phyloP scores from a whole-genome alignment of 2,888 invertebrate species.

The Drosophila emarginata region DNA sequence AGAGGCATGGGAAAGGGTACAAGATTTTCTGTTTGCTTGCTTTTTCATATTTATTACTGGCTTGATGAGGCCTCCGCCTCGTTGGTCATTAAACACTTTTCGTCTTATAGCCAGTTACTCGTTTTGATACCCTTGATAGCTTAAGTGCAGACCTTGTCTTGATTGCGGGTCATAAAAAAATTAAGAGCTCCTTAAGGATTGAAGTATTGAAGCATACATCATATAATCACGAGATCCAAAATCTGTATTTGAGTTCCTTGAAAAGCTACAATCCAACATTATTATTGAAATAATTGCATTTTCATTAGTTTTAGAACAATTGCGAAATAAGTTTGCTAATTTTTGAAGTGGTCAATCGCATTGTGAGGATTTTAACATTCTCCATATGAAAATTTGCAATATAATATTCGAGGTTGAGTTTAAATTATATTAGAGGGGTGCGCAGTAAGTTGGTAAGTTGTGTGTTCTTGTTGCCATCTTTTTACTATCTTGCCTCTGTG shows the following conservation, averaged over 20 bases:
- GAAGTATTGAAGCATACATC: background rate
- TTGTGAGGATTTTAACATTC: no score
- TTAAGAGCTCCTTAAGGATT: conserved; percentile 40
- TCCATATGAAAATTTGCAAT: no score
- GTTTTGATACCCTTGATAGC: conserved; percentile 27
- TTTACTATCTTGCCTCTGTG: background rate
- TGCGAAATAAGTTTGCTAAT: no score
- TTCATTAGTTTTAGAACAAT: no score
- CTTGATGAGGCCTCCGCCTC: conserved; percentile 6
- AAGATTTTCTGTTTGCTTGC: background rate
- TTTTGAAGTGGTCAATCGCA: no score
- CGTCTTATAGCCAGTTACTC: conserved; percentile 9
- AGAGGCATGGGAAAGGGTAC: background rate
- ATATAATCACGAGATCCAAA: background rate
- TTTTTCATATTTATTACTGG: conserved; percentile 6
- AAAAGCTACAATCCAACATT: background rate
- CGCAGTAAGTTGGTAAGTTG: background rate
- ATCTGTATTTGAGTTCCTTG: background rate
- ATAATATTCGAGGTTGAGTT: background rate
- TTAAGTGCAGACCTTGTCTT: conserved; percentile 42
- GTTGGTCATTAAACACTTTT: conserved; percentile 16
- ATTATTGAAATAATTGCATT: no score
- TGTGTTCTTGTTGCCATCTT: background rate
- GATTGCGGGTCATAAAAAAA: conserved; percentile 61
- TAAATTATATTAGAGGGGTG: background rate